phyloP scores from a whole-genome alignment of 2,113 vertebrate species.

The Elaphurus davidianus region DNA sequence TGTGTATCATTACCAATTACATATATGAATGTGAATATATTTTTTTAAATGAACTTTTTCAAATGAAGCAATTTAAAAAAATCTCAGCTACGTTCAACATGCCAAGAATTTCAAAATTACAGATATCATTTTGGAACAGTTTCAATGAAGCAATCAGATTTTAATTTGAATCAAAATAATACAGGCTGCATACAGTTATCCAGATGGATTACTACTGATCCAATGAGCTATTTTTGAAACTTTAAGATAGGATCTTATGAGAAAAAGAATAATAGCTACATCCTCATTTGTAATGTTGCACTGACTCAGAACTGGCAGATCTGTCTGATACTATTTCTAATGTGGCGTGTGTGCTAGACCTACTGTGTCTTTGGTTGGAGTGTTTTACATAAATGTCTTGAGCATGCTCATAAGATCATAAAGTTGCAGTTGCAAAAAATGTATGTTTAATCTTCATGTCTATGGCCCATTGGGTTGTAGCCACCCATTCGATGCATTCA shows the following conservation, averaged over 20 bases:
- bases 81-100: background rate
- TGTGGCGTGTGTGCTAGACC: background rate
- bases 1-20: background rate
- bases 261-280: background rate
- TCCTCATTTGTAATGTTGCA: background rate
- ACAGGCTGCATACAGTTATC: background rate
- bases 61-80: background rate
- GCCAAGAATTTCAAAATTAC: background rate
- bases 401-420: background rate
- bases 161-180: background rate
- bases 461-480: fast-evolving
- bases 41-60: background rate
- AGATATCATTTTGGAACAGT: background rate
- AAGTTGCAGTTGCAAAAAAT: background rate
- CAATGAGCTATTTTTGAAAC: background rate
- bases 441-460: background rate
- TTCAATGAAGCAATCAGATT: background rate
- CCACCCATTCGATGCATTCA: fast-evolving
- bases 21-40: background rate
- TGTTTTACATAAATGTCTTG: background rate
- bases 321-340: background rate
- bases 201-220: background rate
- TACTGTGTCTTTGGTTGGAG: background rate
- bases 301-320: background rate
- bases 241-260: background rate